phyloP scores from a whole-genome alignment of 2,888 invertebrate genomes.

The Aphelenchoides bicaudatus region DNA sequence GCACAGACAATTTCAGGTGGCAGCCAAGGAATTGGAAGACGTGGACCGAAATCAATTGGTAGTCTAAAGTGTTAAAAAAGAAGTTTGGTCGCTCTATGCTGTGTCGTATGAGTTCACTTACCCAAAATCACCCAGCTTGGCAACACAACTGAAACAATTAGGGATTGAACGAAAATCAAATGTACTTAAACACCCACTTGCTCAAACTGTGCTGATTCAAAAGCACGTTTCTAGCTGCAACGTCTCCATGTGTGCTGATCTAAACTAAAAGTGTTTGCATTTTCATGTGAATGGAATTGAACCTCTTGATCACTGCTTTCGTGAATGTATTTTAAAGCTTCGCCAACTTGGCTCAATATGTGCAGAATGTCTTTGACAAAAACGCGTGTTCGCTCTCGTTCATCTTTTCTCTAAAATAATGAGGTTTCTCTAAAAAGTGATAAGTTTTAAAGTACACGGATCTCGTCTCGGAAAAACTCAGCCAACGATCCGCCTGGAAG shows the following conservation, averaged over 20 bases:
- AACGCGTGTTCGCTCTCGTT: conserved; percentile 40
- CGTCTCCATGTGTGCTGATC: conserved; percentile 55
- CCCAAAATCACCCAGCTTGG: conserved; percentile 58
- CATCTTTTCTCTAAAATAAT: conserved; percentile 41
- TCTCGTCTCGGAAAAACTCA: conserved; percentile 51
- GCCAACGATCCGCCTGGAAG: conserved; percentile 54
- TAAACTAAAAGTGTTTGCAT: too few species aligned
- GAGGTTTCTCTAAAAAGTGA: conserved; percentile 1
- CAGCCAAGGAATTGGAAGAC: conserved; percentile 54
- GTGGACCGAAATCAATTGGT: conserved; percentile 45
- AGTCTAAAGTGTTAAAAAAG: too few species aligned
- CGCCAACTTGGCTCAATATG: conserved; percentile 43
- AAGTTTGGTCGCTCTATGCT: too few species aligned
- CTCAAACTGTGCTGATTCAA: conserved; percentile 43
- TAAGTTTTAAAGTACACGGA: too few species aligned
- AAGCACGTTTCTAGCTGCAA: conserved; percentile 52
- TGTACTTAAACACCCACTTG: conserved; percentile 29
- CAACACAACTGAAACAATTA: conserved; percentile 38
- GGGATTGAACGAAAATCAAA: neutral
- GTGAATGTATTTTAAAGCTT: conserved; percentile 54
- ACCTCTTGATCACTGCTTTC: conserved; percentile 42
- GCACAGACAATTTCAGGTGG: conserved; percentile 53
- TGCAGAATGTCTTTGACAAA: conserved; percentile 48
- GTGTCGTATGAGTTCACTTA: too few species aligned
- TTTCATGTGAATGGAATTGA: too few species aligned